These are phyloP conservation scores for Sesia bembeciformis DNA, from an alignment of 2,888 invertebrate species.

Conservation along the genomic window DNA sequence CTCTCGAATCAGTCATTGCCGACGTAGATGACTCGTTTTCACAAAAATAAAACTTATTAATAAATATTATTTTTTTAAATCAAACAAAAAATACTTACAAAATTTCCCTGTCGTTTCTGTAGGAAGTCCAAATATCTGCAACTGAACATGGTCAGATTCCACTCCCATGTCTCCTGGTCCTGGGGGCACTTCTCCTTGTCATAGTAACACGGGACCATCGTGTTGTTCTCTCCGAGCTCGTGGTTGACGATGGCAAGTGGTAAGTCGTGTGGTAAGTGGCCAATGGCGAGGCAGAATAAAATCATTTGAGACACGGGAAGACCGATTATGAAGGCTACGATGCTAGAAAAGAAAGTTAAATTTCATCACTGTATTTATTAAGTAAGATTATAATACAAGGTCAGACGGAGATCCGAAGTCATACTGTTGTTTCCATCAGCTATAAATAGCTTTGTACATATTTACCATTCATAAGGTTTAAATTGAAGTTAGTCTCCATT, in stretches of 20 bases:
- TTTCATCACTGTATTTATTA: background rate
- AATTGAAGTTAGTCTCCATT: too few species aligned
- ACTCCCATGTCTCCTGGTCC: conserved; percentile 43
- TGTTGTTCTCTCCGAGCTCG: conserved; percentile 75
- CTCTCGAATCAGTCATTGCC: too few species aligned
- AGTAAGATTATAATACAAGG: too few species aligned
- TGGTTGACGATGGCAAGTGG: conserved; percentile 87
- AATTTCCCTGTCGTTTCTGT: conserved; percentile 76
- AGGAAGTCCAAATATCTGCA: conserved; percentile 85
- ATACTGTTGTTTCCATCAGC: too few species aligned
- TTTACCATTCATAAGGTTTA: too few species aligned
- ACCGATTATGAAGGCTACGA: conserved; percentile 89
- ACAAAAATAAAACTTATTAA: background rate
- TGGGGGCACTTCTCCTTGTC: conserved; percentile 70
- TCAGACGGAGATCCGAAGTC: too few species aligned
- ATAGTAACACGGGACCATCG: conserved; percentile 58
- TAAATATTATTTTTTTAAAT: background rate
- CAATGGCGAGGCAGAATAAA: conserved; percentile 90
- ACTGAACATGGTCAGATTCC: conserved; percentile 79
- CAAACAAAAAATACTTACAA: conserved; percentile 66
- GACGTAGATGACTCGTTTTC: too few species aligned
- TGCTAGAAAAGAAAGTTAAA: conserved; percentile 50
- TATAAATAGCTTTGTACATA: too few species aligned
- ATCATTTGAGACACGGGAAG: conserved; percentile 90
- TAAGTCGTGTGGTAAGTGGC: conserved; percentile 87